Evolutionary conservation across 2,888 invertebrate genomes (phyloP).

Genomic region (Eretmocerus hayati): DNA sequence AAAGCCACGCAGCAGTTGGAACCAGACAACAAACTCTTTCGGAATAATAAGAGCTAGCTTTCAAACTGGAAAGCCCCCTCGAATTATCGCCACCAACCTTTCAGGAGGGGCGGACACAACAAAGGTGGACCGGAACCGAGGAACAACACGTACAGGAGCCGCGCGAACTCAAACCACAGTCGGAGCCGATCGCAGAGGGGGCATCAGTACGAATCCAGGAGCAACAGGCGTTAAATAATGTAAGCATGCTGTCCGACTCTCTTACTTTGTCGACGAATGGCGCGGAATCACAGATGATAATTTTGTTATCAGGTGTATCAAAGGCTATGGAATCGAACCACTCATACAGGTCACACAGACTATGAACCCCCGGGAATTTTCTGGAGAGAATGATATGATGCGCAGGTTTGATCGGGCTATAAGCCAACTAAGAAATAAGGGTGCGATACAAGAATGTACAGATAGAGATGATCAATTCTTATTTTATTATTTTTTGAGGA

Average conservation of each 20-base stretch:
- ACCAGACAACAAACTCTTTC: too few species aligned
- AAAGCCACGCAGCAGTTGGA: too few species aligned
- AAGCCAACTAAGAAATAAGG: background rate
- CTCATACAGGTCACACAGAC: conserved; percentile 1
- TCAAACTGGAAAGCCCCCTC: too few species aligned
- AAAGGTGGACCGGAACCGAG: too few species aligned
- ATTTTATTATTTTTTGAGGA: conserved; percentile 14
- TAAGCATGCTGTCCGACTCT: conserved; percentile 10
- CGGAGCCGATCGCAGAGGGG: too few species aligned
- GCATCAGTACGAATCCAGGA: too few species aligned
- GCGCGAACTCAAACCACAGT: too few species aligned
- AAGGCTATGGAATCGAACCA: conserved; percentile 12
- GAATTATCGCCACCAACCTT: too few species aligned
- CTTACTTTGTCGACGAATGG: conserved; percentile 2
- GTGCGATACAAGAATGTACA: conserved; percentile 6
- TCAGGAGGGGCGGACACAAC: too few species aligned
- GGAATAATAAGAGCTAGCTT: too few species aligned
- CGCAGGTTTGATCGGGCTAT: background rate
- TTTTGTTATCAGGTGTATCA: conserved; percentile 8
- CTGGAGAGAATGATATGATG: background rate
- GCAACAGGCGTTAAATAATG: too few species aligned
- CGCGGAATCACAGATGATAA: conserved; percentile 6
- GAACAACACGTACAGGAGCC: too few species aligned
- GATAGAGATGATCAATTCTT: conserved; percentile 12
- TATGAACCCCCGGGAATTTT: background rate